Evolutionary conservation across 2,888 invertebrate genomes (phyloP).

Genomic region (Drosophila lutescens): DNA sequence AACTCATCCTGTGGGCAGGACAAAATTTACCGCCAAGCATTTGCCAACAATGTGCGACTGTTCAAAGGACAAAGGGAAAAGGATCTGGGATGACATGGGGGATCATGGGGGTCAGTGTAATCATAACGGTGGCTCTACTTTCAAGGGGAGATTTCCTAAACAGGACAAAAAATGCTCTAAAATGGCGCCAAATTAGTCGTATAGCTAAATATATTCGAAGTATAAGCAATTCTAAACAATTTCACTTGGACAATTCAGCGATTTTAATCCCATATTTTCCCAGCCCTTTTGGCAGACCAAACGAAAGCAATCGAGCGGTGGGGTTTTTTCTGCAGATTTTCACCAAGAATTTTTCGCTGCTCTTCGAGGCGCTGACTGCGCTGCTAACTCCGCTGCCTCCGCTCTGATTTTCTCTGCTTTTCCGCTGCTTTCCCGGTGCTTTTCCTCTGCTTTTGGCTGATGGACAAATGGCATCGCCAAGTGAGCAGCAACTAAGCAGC

Average conservation of each 20-base stretch:
- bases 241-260: slow-evolving; percentile 20
- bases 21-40: slow-evolving; percentile 60
- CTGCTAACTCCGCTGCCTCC: slow-evolving; percentile 32
- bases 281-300: slow-evolving; percentile 58
- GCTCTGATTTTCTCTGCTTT: slow-evolving; percentile 20
- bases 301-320: slow-evolving; percentile 52
- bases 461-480: slow-evolving; percentile 60
- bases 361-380: slow-evolving; percentile 15
- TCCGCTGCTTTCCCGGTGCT: slow-evolving; percentile 24
- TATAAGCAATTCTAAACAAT: slow-evolving; percentile 27
- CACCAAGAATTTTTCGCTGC: slow-evolving; percentile 18
- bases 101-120: slow-evolving; percentile 78
- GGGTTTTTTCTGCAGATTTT: slow-evolving; percentile 19
- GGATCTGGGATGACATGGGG: slow-evolving; percentile 26
- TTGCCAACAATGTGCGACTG: slow-evolving; percentile 57
- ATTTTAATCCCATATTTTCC: slow-evolving; percentile 3
- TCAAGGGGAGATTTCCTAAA: not conserved
- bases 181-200: slow-evolving; percentile 53
- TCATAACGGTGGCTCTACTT: slow-evolving; percentile 59
- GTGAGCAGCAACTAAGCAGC: slow-evolving; percentile 63
- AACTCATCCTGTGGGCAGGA: slow-evolving; percentile 17
- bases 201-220: slow-evolving; percentile 11
- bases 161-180: slow-evolving; percentile 43
- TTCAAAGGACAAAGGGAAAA: slow-evolving; percentile 59
- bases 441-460: slow-evolving; percentile 41